phyloP scores from a whole-genome alignment of 2,797 vertebrate species.

The Gambusia yucatana region DNA sequence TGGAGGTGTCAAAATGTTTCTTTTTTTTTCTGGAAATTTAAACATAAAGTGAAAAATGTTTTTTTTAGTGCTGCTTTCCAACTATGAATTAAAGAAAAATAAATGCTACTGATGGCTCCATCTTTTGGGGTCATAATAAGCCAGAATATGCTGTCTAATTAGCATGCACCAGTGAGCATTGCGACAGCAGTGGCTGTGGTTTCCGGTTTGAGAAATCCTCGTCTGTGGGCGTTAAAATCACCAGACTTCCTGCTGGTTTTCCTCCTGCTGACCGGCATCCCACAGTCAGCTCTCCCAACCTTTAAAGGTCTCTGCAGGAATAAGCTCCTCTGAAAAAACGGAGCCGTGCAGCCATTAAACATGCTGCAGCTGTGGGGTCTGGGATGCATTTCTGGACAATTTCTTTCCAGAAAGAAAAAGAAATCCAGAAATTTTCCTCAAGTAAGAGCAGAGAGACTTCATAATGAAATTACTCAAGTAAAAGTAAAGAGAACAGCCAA shows the following conservation, averaged over 20 bases:
- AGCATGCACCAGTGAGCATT: neutral
- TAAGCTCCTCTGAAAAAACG: neutral
- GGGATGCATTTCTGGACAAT: neutral
- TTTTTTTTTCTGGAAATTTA: neutral
- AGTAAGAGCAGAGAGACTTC: too few species aligned
- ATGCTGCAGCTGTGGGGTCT: neutral
- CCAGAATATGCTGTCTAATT: neutral
- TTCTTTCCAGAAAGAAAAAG: too few species aligned
- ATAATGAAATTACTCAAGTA: too few species aligned
- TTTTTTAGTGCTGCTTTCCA: neutral
- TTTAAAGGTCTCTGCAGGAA: conserved; percentile 17
- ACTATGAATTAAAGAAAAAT: neutral
- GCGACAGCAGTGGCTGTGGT: neutral
- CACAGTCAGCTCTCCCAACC: conserved; percentile 15
- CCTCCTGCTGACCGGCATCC: neutral
- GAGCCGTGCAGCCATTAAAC: neutral
- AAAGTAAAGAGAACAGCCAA: neutral
- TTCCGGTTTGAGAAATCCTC: neutral
- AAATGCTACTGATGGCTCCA: neutral
- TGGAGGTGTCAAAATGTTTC: neutral
- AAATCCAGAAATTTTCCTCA: too few species aligned
- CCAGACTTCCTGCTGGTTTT: neutral
- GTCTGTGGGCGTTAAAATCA: conserved; percentile 24
- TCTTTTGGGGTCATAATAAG: conserved; percentile 1
- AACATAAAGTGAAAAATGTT: neutral